Percentiles rank a stretch among this genome's conserved stretches.
These are phyloP conservation scores for Cyprinodon tularosa DNA, from an alignment of 2,113 vertebrate genomes.

Conservation along the genomic window DNA sequence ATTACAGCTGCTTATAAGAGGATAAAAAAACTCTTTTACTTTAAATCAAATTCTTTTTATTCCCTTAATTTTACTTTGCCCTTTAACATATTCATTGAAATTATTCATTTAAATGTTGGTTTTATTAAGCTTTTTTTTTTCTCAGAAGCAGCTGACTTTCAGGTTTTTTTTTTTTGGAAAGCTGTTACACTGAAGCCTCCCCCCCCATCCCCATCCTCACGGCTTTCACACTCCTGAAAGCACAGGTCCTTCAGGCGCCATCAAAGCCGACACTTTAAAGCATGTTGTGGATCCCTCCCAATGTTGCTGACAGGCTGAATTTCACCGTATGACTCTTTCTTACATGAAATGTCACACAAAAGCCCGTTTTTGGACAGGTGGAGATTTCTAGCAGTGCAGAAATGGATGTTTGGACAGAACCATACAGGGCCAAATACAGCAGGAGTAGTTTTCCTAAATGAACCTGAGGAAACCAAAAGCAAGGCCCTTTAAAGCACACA, in stretches of 20 bases:
- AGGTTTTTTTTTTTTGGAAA: not conserved
- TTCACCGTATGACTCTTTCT: slow-evolving; percentile 2
- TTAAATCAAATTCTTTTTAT: not conserved
- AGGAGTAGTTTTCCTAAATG: not conserved
- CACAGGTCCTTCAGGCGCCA: slow-evolving; percentile 2
- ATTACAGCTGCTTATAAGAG: not conserved
- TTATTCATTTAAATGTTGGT: not conserved
- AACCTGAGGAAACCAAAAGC: slow-evolving; percentile 3
- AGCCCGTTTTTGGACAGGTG: not conserved
- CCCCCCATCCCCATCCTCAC: not conserved
- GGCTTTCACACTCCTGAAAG: slow-evolving; percentile 11
- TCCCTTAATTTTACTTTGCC: not conserved
- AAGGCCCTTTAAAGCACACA: not conserved
- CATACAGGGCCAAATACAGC: slow-evolving; percentile 13
- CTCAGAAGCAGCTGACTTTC: not conserved
- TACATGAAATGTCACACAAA: slow-evolving; percentile 6
- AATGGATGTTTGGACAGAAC: not conserved
- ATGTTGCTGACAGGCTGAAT: slow-evolving; percentile 20
- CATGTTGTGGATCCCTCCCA: slow-evolving; percentile 15
- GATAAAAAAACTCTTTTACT: not conserved
- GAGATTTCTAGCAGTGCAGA: not conserved
- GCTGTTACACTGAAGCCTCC: not conserved
- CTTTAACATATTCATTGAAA: not conserved
- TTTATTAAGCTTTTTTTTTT: not conserved
- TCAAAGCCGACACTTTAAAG: not conserved